Evolutionary conservation across 2,113 vertebrate genomes (phyloP).

Genomic region (Anser brachyrhynchus): DNA sequence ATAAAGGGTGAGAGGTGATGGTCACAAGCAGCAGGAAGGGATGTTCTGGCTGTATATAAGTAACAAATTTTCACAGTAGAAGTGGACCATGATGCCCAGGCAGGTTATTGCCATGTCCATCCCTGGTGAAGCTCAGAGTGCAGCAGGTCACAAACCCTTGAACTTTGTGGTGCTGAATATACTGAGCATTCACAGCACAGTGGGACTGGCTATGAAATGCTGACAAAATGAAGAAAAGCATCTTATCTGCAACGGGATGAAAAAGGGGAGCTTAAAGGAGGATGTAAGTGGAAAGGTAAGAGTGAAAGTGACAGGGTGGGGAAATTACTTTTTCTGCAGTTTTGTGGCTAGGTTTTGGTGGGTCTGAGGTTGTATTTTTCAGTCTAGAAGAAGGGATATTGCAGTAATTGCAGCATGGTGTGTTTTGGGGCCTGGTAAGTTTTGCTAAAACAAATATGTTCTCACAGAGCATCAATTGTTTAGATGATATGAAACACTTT

Average conservation of each 20-base stretch:
- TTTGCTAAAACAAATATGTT: background rate
- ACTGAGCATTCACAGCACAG: background rate
- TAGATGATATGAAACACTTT: background rate
- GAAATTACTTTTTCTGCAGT: background rate
- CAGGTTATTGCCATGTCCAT: background rate
- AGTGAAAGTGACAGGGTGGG: background rate
- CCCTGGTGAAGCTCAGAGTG: background rate
- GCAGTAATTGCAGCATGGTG: background rate
- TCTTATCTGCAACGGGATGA: background rate
- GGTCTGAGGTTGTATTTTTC: background rate
- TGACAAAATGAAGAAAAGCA: background rate
- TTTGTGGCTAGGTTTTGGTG: background rate
- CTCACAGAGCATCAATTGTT: background rate
- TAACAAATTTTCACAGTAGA: background rate
- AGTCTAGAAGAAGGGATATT: background rate
- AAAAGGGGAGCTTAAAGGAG: background rate
- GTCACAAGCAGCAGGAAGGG: background rate
- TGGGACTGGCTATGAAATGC: background rate
- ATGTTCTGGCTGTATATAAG: background rate
- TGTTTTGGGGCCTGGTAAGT: background rate
- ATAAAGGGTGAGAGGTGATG: background rate
- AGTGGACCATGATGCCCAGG: background rate
- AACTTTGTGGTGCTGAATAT: background rate
- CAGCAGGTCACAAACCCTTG: background rate
- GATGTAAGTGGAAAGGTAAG: background rate